Percentiles rank a stretch among this genome's conserved stretches.
phyloP scores from a whole-genome alignment of 2,888 invertebrate genomes.

The Tortrix viridana region DNA sequence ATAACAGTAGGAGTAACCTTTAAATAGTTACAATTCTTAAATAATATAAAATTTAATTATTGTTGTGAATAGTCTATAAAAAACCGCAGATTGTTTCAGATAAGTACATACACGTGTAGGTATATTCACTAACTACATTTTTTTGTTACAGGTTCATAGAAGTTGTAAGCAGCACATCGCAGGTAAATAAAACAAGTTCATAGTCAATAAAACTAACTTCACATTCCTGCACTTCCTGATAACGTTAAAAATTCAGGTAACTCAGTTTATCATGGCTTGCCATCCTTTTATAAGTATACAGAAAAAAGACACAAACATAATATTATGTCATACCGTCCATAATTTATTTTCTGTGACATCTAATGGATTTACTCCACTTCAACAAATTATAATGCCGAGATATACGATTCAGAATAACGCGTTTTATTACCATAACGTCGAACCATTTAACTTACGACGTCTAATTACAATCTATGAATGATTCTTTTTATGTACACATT shows the following conservation, averaged over 20 bases:
- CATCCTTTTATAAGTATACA: too few relatives aligned
- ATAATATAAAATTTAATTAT: too few relatives aligned
- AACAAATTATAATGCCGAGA: constrained; percentile 31
- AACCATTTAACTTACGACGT: constrained; percentile 6
- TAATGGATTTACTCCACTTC: constrained; percentile 24
- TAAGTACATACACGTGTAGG: too few relatives aligned
- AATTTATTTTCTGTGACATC: constrained; percentile 7
- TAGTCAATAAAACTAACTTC: too few relatives aligned
- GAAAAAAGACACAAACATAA: not conserved
- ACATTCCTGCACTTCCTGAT: too few relatives aligned
- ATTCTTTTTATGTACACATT: not conserved
- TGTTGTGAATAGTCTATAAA: too few relatives aligned
- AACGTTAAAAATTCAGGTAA: too few relatives aligned
- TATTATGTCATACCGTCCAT: not conserved
- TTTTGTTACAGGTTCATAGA: constrained; percentile 4
- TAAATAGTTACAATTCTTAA: too few relatives aligned
- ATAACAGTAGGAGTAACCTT: too few relatives aligned
- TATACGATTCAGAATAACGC: constrained; percentile 24
- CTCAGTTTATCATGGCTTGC: too few relatives aligned
- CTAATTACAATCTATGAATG: constrained; percentile 8
- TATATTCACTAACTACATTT: not conserved
- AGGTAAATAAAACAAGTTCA: too few relatives aligned
- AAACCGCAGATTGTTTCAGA: too few relatives aligned
- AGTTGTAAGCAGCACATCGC: not conserved
- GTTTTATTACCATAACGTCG: constrained; percentile 18